Base-by-base conservation (phyloP, 2,888 invertebrate genomes). In the Merodon equestris region DNA sequence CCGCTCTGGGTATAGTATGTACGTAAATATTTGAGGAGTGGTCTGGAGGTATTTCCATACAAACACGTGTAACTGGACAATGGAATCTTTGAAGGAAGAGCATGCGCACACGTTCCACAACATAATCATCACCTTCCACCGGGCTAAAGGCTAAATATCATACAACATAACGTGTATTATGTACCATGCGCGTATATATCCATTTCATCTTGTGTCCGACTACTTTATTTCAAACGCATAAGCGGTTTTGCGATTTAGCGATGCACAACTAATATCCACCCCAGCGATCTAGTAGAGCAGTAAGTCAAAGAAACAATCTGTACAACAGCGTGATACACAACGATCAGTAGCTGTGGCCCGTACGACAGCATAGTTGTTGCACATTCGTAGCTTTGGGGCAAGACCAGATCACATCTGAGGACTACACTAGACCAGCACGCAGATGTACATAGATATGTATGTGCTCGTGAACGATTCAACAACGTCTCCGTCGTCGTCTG, bases 81-180 rank as follows among this genome's bases (percentile, higher is more conserved):
- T n/a, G n/a, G n/a, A n/a, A n/a, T n/a, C n/a, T n/a, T n/a, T 68
- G 45, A 14, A 13, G 45, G 45, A 47, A 9, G 44, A 61, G 63
- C 74, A 81, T 74, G 75, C 61, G 71, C 66, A 64, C 75, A 71
- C 51, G 81, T 81, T 66, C 36, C 58, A 74, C 64, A 74, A 79
- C 63, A 79, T 4, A 74, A 79, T 79, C 81, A 81, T 81, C 75
- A 75, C 81, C 70, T 81, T 58, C 27, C 54, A 54, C 57, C 54
- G 45, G 66, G 51, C 47, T 45, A 38, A 7, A 3, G n/a, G 40
- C 2, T 40, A 40, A n/a, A 40, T 40, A 64, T 70, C 74, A 73
- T 45, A 64, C 68, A 74, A 64, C 63, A 9, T 58, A n/a, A 27
- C 7, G 7, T 27, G 27, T 2, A 27, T 27, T 27, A 27, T 27